A percentile compares a stretch with the other conserved stretches of the same genome.
Conservation (phyloP, 2,113 vertebrate genomes). For the Psilopsiagon aurifrons region DNA sequence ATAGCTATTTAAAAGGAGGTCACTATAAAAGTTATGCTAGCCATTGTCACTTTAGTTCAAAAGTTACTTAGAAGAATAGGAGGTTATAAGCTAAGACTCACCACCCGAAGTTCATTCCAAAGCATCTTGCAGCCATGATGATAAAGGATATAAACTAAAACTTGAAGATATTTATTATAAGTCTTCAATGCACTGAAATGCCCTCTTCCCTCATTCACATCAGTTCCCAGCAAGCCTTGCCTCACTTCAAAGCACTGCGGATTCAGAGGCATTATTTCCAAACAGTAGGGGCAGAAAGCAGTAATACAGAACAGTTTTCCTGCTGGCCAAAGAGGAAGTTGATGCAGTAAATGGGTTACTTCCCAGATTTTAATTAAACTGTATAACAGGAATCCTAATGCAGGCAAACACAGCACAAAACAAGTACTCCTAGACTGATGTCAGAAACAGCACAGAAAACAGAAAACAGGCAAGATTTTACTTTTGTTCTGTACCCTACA, state of each 20-base stretch:
- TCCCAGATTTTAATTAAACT: constrained; percentile 29
- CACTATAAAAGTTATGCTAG: neutral
- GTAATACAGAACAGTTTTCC: neutral
- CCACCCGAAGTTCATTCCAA: neutral
- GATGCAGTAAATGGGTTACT: neutral
- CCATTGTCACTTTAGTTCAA: neutral
- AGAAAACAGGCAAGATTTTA: neutral
- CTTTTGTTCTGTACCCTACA: neutral
- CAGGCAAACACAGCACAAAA: neutral
- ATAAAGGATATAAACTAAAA: neutral
- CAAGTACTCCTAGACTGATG: neutral
- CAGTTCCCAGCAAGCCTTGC: neutral
- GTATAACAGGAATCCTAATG: neutral
- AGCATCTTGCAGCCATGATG: neutral
- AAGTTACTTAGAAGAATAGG: neutral
- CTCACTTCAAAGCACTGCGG: constrained; percentile 35
- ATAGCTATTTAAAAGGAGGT: neutral
- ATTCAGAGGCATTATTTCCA: constrained; percentile 12
- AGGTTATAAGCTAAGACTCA: neutral
- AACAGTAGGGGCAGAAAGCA: constrained; percentile 7
- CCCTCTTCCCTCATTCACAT: neutral
- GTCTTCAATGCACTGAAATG: neutral
- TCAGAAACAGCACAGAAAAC: neutral
- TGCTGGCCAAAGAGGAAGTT: constrained; percentile 8
- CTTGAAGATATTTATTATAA: neutral